Evolutionary conservation across 2,888 invertebrate species (phyloP).

Genomic region (Lordiphosa andalusiaca): DNA sequence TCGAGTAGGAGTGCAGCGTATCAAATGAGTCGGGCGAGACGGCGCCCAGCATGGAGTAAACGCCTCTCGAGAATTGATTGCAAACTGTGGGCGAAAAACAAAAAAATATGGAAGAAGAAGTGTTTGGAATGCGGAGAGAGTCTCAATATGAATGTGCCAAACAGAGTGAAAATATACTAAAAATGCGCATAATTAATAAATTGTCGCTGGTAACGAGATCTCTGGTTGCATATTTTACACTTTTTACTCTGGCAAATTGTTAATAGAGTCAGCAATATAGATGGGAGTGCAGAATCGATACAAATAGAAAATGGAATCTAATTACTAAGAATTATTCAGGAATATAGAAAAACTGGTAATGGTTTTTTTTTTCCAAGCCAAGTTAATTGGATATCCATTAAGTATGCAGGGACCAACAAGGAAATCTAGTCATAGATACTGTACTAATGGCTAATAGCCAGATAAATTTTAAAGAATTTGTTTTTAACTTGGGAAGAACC

Average conservation of each 20-base stretch:
- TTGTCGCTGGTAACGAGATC: conserved; percentile 6
- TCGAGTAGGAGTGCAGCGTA: conserved; percentile 95
- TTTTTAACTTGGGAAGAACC: too few relatives aligned
- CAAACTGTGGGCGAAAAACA: conserved; percentile 86
- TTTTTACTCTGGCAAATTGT: conserved; percentile 2
- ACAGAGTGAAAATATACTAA: conserved; percentile 11
- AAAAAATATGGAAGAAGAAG: not conserved
- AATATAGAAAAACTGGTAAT: too few relatives aligned
- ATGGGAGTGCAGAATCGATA: not conserved
- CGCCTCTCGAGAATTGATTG: conserved; percentile 93
- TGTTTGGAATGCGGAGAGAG: not conserved
- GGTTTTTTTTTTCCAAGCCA: too few relatives aligned
- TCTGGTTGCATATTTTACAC: conserved; percentile 4
- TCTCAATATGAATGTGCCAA: conserved; percentile 5
- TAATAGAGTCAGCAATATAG: not conserved
- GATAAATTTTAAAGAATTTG: too few relatives aligned
- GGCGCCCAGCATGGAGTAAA: conserved; percentile 93
- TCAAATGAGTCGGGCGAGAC: conserved; percentile 97
- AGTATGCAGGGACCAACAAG: too few relatives aligned
- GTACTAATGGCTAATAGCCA: too few relatives aligned
- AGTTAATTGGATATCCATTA: too few relatives aligned
- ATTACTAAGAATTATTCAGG: not conserved
- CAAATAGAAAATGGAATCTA: conserved; percentile 3
- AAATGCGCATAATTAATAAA: conserved; percentile 37
- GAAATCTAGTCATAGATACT: too few relatives aligned